Conservation (phyloP, 2,888 invertebrate genomes). For the Thereva unica region DNA sequence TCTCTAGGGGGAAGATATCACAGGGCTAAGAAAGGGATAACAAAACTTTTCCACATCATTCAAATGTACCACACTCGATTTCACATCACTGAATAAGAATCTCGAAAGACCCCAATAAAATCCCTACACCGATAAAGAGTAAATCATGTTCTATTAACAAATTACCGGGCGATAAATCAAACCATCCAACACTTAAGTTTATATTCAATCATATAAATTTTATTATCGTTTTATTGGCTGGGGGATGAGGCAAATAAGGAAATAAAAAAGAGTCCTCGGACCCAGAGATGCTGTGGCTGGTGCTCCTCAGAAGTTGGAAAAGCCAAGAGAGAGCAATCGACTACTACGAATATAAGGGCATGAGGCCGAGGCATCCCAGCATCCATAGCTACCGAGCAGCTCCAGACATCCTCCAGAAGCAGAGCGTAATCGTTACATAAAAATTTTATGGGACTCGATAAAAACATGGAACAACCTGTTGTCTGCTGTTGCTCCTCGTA, state of each 20-base stretch:
- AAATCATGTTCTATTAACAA: slow-evolving; percentile 50
- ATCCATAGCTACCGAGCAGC: slow-evolving; percentile 28
- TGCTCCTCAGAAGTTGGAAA: slow-evolving; percentile 29
- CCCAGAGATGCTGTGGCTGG: slow-evolving; percentile 13
- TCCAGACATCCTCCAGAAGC: slow-evolving; percentile 31
- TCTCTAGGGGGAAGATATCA: too few species aligned
- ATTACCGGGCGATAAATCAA: slow-evolving; percentile 49
- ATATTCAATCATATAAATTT: slow-evolving; percentile 50
- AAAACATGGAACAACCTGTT: slow-evolving; percentile 44
- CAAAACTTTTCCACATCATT: slow-evolving; percentile 27
- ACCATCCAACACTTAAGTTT: slow-evolving; percentile 48
- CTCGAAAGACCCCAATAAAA: slow-evolving; percentile 40
- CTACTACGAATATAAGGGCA: slow-evolving; percentile 9
- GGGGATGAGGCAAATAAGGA: slow-evolving; percentile 4
- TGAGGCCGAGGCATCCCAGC: slow-evolving; percentile 23
- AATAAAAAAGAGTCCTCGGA: slow-evolving; percentile 32
- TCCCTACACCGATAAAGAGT: slow-evolving; percentile 41
- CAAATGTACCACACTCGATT: too few species aligned
- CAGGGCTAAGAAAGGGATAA: not conserved
- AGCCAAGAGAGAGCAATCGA: slow-evolving; percentile 37
- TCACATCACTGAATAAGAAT: slow-evolving; percentile 13
- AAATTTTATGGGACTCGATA: slow-evolving; percentile 43
- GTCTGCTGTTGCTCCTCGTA: slow-evolving; percentile 37
- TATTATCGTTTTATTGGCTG: slow-evolving; percentile 49
- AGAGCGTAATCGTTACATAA: slow-evolving; percentile 43